Evolutionary conservation across 2,113 vertebrate species (phyloP).

Genomic region (Neogobius melanostomus): DNA sequence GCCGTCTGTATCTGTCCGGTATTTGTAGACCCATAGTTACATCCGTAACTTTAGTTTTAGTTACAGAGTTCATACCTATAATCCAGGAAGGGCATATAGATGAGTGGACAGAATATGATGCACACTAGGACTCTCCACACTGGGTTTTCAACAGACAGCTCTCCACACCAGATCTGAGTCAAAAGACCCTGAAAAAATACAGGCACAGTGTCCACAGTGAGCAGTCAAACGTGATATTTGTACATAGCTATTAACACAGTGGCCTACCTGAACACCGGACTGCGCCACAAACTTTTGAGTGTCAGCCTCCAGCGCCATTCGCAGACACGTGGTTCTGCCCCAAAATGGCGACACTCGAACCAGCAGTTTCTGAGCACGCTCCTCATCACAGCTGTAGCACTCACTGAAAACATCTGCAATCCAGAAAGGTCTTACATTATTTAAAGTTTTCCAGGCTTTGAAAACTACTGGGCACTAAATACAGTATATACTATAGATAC

Average conservation of each 20-base stretch:
- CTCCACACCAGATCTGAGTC: constrained; percentile 95
- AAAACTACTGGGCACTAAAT: too few species aligned
- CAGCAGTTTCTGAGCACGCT: constrained; percentile 86
- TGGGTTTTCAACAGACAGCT: constrained; percentile 85
- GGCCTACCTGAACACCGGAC: constrained; percentile 88
- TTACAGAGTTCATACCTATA: constrained; percentile 80
- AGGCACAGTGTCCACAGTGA: background rate
- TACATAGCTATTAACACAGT: background rate
- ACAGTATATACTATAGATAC: too few species aligned
- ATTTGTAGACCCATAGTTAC: too few species aligned
- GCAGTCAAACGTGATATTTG: background rate
- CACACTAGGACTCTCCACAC: constrained; percentile 84
- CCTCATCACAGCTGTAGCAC: constrained; percentile 83
- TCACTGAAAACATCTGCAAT: constrained; percentile 84
- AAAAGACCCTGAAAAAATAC: constrained; percentile 81
- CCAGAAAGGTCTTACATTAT: background rate
- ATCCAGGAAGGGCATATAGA: constrained; percentile 83
- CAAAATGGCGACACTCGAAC: constrained; percentile 83
- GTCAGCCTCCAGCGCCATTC: constrained; percentile 88
- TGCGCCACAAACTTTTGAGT: constrained; percentile 91
- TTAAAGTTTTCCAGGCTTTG: too few species aligned
- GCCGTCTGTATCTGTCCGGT: too few species aligned
- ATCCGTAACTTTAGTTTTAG: background rate
- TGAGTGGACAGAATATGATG: constrained; percentile 85
- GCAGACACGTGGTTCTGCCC: constrained; percentile 89